phyloP scores from a whole-genome alignment of 2,797 vertebrate species.

The Galago senegalensis region DNA sequence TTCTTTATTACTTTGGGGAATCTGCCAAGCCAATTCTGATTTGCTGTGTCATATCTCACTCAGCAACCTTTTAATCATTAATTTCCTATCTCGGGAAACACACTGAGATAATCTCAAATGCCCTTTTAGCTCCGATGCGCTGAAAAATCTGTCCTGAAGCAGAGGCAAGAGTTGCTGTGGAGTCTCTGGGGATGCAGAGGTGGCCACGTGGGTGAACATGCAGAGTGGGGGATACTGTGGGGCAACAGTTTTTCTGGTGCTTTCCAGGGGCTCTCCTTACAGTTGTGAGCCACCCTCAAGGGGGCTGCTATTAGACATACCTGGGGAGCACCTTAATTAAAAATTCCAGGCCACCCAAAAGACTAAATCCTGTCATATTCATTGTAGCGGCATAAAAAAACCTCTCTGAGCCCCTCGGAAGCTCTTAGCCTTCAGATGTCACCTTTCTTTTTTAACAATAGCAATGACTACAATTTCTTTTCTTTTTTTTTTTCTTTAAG shows the following conservation, averaged over 20 bases:
- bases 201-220: background rate
- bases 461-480: background rate
- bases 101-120: constrained; percentile 19
- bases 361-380: background rate
- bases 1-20: background rate
- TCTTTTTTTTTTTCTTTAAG: too few relatives aligned
- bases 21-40: background rate
- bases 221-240: too few relatives aligned
- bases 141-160: background rate
- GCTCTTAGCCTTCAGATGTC: background rate
- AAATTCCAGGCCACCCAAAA: background rate
- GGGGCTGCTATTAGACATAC: background rate
- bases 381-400: background rate
- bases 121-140: background rate
- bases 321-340: background rate
- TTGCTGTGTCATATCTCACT: background rate
- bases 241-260: background rate
- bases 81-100: constrained; percentile 45
- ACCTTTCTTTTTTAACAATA: background rate
- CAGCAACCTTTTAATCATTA: constrained; percentile 54
- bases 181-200: background rate
- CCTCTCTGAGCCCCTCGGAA: background rate
- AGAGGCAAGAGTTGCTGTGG: background rate
- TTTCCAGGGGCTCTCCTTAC: background rate
- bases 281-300: background rate